These are phyloP conservation scores for Neotragus pygmaeus DNA, from an alignment of 2,113 vertebrate genomes.

Conservation along the genomic window DNA sequence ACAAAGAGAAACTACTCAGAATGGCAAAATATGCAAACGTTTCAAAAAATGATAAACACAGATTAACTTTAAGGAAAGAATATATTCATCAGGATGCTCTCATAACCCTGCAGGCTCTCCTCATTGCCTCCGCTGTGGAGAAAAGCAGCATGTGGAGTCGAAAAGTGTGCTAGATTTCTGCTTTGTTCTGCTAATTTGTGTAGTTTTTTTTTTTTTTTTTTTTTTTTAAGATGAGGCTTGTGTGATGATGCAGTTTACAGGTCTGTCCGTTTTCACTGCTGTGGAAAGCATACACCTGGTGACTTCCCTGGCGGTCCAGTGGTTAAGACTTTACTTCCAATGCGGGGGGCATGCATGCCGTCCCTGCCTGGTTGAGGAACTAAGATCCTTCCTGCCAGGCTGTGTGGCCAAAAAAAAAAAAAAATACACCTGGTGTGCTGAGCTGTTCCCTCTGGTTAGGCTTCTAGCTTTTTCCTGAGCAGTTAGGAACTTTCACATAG, in stretches of 20 bases:
- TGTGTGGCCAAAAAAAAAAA: not conserved
- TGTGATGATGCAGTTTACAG: not conserved
- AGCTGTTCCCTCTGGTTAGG: not conserved
- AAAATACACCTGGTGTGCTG: not conserved
- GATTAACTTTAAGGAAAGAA: not conserved
- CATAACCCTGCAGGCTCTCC: not conserved
- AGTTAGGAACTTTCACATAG: not conserved
- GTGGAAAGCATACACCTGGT: not conserved
- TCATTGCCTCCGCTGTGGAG: not conserved
- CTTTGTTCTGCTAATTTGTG: not conserved
- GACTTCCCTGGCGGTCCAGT: not conserved
- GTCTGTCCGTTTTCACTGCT: not conserved
- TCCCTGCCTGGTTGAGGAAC: not conserved
- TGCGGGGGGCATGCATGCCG: not conserved
- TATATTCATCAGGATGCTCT: not conserved
- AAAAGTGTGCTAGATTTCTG: not conserved
- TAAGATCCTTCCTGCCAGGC: not conserved
- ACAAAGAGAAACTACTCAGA: not conserved
- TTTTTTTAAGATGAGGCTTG: not conserved
- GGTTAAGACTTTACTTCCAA: not conserved
- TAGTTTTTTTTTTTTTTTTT: no score
- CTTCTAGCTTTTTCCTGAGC: not conserved
- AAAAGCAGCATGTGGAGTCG: not conserved
- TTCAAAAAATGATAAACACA: not conserved
- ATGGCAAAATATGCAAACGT: not conserved